Evolutionary conservation across 2,888 invertebrate genomes (phyloP).

Genomic region (Gymnosoma rotundatum): DNA sequence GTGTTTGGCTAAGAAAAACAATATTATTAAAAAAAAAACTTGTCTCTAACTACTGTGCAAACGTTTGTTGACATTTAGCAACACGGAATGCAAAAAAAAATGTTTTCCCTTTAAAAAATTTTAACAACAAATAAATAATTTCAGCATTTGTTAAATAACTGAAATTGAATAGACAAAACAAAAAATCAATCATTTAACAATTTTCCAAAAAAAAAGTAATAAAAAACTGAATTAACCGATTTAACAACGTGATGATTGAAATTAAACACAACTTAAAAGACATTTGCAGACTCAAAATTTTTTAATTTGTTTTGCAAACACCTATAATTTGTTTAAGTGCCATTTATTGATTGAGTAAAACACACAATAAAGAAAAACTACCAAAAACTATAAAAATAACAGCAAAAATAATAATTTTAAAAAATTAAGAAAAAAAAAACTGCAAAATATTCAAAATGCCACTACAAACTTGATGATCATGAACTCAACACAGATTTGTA

Average conservation of each 20-base stretch:
- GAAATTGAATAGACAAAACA: conserved; percentile 23
- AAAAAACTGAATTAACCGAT: neutral
- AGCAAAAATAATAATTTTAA: conserved; percentile 16
- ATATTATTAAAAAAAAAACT: conserved; percentile 39
- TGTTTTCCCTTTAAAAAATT: conserved; percentile 24
- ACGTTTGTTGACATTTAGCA: conserved; percentile 66
- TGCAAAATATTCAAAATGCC: conserved; percentile 40
- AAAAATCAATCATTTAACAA: conserved; percentile 64
- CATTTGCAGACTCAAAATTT: conserved; percentile 36
- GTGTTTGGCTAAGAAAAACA: conserved; percentile 28
- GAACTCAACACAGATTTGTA: conserved; percentile 51
- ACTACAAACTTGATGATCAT: conserved; percentile 63
- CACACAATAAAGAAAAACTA: neutral
- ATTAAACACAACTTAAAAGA: neutral
- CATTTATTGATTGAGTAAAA: conserved; percentile 17
- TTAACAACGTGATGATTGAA: conserved; percentile 18
- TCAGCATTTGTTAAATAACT: conserved; percentile 57
- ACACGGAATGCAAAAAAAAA: neutral
- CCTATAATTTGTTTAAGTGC: conserved; percentile 33
- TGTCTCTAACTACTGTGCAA: conserved; percentile 52
- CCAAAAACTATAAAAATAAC: neutral
- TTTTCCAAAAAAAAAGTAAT: conserved; percentile 40
- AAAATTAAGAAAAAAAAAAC: conserved; percentile 29
- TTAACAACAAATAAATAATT: conserved; percentile 46
- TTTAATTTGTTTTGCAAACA: conserved; percentile 52